These are phyloP conservation scores for Euphydryas editha DNA, from an alignment of 2,888 invertebrate species.

Conservation along the genomic window DNA sequence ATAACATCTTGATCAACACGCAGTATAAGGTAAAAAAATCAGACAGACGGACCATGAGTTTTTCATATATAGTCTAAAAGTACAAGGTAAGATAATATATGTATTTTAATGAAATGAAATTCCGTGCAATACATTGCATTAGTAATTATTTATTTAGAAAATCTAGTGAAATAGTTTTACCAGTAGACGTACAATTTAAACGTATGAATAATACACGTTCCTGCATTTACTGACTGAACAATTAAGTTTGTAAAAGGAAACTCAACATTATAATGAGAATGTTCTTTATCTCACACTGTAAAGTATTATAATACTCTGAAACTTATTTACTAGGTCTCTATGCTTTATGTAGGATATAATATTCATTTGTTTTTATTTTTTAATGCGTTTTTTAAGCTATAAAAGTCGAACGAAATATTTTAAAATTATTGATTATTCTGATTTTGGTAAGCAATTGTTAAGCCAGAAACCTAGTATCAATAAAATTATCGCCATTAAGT, in stretches of 20 bases:
- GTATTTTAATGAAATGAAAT: too few species aligned
- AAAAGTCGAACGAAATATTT: too few species aligned
- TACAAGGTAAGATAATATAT: background rate
- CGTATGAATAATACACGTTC: background rate
- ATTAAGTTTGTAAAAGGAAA: slow-evolving; percentile 1
- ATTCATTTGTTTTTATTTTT: too few species aligned
- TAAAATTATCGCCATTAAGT: too few species aligned
- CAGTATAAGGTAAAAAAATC: too few species aligned
- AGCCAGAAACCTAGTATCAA: too few species aligned
- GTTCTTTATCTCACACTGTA: background rate
- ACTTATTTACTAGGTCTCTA: background rate
- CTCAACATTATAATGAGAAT: slow-evolving; percentile 8
- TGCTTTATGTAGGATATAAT: too few species aligned
- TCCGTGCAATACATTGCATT: background rate
- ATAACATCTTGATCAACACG: too few species aligned
- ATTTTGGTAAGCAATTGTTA: too few species aligned
- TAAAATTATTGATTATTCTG: too few species aligned
- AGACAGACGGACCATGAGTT: too few species aligned
- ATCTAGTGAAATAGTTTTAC: background rate
- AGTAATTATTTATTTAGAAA: background rate
- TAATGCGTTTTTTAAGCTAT: too few species aligned
- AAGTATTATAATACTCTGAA: background rate
- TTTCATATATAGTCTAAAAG: background rate
- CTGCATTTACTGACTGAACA: background rate
- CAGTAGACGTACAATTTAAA: slow-evolving; percentile 3